Conservation (phyloP, 1,140 invertebrate genomes). For the Danaus plexippus region DNA sequence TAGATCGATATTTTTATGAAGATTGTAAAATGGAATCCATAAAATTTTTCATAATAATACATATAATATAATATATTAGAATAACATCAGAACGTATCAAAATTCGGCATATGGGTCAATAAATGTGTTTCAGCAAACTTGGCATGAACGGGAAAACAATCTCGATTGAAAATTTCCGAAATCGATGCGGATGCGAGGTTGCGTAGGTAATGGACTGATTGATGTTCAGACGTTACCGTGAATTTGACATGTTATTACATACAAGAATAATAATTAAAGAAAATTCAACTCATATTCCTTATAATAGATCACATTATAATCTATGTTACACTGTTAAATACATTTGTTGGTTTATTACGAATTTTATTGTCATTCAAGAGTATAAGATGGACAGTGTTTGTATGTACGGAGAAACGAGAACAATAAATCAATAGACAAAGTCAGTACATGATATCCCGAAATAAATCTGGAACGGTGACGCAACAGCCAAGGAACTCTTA, state of each 20-base stretch:
- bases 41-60: too few relatives aligned
- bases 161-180: conserved; percentile 48
- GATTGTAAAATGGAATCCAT: too few relatives aligned
- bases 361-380: conserved; percentile 10
- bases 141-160: conserved; percentile 44
- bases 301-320: not conserved
- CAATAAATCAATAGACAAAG: conserved; percentile 18
- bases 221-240: conserved; percentile 6
- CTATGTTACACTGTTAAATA: conserved; percentile 4
- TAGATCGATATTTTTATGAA: too few relatives aligned
- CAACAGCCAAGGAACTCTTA: conserved; percentile 17
- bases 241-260: not conserved
- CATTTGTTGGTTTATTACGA: not conserved
- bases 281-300: not conserved
- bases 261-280: not conserved
- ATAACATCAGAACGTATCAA: conserved; percentile 13
- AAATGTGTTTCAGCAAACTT: conserved; percentile 36
- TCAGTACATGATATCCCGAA: conserved; percentile 11
- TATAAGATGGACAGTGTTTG: conserved; percentile 9
- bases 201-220: conserved; percentile 12
- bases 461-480: conserved; percentile 16
- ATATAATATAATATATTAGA: too few relatives aligned
- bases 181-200: conserved; percentile 20
- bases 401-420: conserved; percentile 8
- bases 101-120: conserved; percentile 39